These are phyloP conservation scores for Thunnus maccoyii DNA, from an alignment of 2,113 vertebrate species.

Conservation along the genomic window DNA sequence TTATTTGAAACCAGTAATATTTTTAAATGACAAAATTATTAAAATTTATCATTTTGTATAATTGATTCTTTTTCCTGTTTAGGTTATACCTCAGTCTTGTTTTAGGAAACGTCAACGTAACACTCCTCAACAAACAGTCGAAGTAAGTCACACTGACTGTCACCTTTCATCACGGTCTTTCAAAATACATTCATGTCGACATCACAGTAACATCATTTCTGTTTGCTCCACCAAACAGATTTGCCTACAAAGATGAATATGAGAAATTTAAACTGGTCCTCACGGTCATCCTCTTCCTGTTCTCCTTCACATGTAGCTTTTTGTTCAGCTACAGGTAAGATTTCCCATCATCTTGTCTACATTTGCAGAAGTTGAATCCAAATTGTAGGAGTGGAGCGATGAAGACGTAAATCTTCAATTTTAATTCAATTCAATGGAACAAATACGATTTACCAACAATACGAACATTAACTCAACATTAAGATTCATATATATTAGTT, in stretches of 20 bases:
- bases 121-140: slow-evolving; percentile 95
- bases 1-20: too few species aligned
- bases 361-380: background rate
- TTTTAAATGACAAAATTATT: too few species aligned
- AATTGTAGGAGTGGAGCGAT: too few species aligned
- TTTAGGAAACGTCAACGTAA: slow-evolving; percentile 96
- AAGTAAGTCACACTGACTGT: slow-evolving; percentile 85
- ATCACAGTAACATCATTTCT: fast-evolving
- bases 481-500: too few species aligned
- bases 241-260: slow-evolving; percentile 97
- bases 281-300: slow-evolving; percentile 94
- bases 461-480: too few species aligned
- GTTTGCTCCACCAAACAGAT: slow-evolving; percentile 81
- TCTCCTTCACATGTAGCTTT: slow-evolving; percentile 94
- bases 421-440: too few species aligned
- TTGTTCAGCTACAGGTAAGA: slow-evolving; percentile 93
- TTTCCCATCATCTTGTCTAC: background rate
- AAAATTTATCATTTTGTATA: background rate
- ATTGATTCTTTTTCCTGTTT: background rate
- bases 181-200: fast-evolving
- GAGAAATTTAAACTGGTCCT: slow-evolving; percentile 98
- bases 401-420: too few species aligned
- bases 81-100: slow-evolving; percentile 97
- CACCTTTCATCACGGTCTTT: background rate
- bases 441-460: too few species aligned